Evolutionary conservation across 1,140 invertebrate species (phyloP).

Genomic region (Catajapyx aquilonaris): DNA sequence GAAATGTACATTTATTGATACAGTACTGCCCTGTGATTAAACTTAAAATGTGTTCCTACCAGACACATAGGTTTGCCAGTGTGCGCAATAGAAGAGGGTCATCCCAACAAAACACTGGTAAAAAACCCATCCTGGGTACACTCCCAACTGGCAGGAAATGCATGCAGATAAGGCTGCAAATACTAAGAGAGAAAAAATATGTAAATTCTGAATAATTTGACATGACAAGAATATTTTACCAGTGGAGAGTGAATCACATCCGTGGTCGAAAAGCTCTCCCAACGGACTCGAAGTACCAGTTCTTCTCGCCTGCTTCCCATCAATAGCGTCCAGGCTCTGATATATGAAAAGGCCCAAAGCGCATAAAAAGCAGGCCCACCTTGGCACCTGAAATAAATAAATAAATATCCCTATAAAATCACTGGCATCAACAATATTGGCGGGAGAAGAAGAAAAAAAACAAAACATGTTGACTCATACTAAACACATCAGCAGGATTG

Average conservation of each 20-base stretch:
- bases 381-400: constrained; percentile 49
- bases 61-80: constrained; percentile 98
- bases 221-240: constrained; percentile 21
- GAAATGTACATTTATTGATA: too few species aligned
- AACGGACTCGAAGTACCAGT: constrained; percentile 80
- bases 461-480: too few species aligned
- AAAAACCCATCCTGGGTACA: constrained; percentile 82
- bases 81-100: constrained; percentile 90
- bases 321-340: constrained; percentile 95
- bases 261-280: constrained; percentile 98
- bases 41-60: constrained; percentile 25
- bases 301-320: constrained; percentile 97
- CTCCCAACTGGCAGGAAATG: constrained; percentile 74
- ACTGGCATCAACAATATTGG: too few species aligned
- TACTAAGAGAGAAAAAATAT: constrained; percentile 34
- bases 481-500: too few species aligned
- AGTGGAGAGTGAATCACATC: constrained; percentile 91
- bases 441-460: too few species aligned
- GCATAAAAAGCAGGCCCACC: constrained; percentile 80
- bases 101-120: constrained; percentile 84
- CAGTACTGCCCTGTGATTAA: too few species aligned
- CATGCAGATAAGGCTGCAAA: constrained; percentile 89
- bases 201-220: constrained; percentile 22
- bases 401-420: too few species aligned
- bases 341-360: constrained; percentile 91